Evolutionary conservation across 2,113 vertebrate genomes (phyloP), one percentile per base, ranked within the genome.

Genomic region (Conger conger): DNA sequence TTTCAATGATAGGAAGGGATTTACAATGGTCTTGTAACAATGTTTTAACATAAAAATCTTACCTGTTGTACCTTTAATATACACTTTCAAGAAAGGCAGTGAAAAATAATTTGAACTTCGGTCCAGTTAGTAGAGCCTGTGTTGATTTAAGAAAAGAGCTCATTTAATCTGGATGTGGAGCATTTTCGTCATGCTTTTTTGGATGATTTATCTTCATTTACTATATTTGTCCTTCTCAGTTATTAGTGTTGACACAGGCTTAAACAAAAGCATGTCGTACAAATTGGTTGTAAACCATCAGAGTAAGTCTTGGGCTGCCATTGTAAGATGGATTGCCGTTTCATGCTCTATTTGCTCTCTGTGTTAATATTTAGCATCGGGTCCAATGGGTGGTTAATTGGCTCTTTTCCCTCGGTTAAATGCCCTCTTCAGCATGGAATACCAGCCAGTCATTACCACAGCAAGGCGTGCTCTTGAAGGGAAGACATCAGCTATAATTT

Each of bases 351-450:
- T 90, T 88, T 87, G 80, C 89, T 85, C 68, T 80, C 82, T 88
- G 80, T 88, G 89, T 83, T 90, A 87, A 86, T 17, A 84, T 85
- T 76, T 81, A 68, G 45, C 50, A 30, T 86, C 82, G 88, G 86
- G 86, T 83, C 85, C 91, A 89, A 89, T 90, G 87, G 82, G 90
- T 80, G 23, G 89, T 87, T 87, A 91, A 80, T 84, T 92, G 91
- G 90, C 91, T 40, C 3, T 68, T 82, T 83, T 90, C 86, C 89
- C 38, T 11, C 18, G 20, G 82, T 63, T 87, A 84, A 87, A 82
- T 86, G 82, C 77, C 84, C 42, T 38, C 60, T 87, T 87, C 82
- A 63, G 27, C 50, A 42, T 30, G 57, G 77, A 83, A 87, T 80
- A 78, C 77, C 17, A 82, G 78, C 80, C 85, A 83, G 36, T 57